Conservation (phyloP, 2,113 vertebrate genomes). For the Erythrolamprus reginae region DNA sequence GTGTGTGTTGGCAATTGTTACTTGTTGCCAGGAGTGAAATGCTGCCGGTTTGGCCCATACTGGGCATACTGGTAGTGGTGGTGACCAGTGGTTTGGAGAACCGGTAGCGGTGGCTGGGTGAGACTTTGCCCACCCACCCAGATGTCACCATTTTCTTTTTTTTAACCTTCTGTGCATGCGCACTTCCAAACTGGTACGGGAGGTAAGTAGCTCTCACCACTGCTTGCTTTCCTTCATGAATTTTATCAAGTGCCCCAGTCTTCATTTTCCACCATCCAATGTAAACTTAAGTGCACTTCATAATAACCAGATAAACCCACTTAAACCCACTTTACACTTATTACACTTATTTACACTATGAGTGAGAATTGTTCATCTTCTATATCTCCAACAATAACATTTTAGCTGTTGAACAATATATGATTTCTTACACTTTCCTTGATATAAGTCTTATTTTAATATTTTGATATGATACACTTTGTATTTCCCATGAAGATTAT, state of each 20-base stretch:
- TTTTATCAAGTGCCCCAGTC: neutral
- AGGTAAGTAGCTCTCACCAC: too few relatives aligned
- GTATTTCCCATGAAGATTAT: slow-evolving; percentile 20
- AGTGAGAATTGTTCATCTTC: slow-evolving; percentile 12
- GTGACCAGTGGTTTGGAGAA: too few relatives aligned
- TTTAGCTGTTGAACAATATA: slow-evolving; percentile 12
- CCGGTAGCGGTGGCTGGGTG: too few relatives aligned
- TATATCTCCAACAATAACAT: neutral
- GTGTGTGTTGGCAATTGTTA: neutral
- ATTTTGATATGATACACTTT: neutral
- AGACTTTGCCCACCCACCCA: too few relatives aligned
- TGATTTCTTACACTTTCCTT: neutral
- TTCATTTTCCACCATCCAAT: neutral
- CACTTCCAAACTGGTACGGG: too few relatives aligned
- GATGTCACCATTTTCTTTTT: too few relatives aligned
- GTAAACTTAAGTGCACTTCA: neutral
- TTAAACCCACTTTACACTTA: too few relatives aligned
- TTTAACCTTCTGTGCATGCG: too few relatives aligned
- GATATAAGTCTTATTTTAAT: neutral
- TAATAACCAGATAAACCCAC: too few relatives aligned
- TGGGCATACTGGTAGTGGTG: too few relatives aligned
- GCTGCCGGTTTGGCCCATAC: too few relatives aligned
- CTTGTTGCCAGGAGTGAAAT: neutral
- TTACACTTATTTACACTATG: neutral
- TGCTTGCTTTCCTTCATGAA: neutral